Evolutionary conservation across 1,140 invertebrate genomes (phyloP).

Genomic region (Amyelois transitella): DNA sequence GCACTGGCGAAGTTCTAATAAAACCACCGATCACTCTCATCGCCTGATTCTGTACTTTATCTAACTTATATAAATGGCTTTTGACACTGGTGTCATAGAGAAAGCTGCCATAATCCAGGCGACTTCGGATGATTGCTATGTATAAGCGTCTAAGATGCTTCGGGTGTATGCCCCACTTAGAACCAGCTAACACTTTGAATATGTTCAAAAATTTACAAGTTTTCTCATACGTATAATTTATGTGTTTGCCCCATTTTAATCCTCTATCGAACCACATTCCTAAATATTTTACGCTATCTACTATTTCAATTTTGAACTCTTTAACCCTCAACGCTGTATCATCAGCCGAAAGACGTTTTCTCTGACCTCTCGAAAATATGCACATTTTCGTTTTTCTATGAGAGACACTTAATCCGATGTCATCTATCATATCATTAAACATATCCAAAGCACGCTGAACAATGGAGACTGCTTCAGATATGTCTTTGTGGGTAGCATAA

Average conservation of each 20-base stretch:
- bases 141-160: constrained; percentile 17
- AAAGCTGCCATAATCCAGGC: constrained; percentile 16
- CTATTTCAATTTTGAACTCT: not conserved
- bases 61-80: constrained; percentile 13
- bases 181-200: constrained; percentile 14
- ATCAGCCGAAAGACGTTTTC: not conserved
- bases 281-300: constrained; percentile 10
- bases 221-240: constrained; percentile 6
- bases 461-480: not conserved
- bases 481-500: not conserved
- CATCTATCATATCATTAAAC: not conserved
- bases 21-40: constrained; percentile 18
- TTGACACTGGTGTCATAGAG: constrained; percentile 13
- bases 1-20: constrained; percentile 18
- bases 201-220: constrained; percentile 17
- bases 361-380: constrained; percentile 9
- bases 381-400: constrained; percentile 9
- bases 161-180: constrained; percentile 15
- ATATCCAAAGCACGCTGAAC: not conserved
- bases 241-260: constrained; percentile 13
- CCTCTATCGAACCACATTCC: constrained; percentile 12
- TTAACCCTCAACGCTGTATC: too few relatives aligned
- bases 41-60: constrained; percentile 19
- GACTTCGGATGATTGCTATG: constrained; percentile 2
- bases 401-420: constrained; percentile 6